Evolutionary conservation across 2,888 invertebrate species (phyloP).

Genomic region (Schrankia costaestrigalis): DNA sequence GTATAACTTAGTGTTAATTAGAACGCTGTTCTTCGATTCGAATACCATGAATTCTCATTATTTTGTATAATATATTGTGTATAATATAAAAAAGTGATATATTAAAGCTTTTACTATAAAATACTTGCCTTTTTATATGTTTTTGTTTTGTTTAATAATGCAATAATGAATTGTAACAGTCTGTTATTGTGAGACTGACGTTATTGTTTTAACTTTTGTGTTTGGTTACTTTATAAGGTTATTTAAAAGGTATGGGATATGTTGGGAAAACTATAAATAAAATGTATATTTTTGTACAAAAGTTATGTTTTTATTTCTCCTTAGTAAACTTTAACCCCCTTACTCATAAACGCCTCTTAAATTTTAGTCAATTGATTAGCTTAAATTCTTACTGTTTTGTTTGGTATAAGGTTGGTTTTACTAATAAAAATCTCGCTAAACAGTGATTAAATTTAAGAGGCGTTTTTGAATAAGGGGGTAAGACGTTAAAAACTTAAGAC

Average conservation of each 20-base stretch:
- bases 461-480: too few species aligned
- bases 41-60: slow-evolving; percentile 8
- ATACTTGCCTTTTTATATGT: slow-evolving; percentile 22
- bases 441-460: too few species aligned
- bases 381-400: too few species aligned
- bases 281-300: slow-evolving; percentile 37
- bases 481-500: too few species aligned
- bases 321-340: background rate
- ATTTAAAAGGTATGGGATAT: slow-evolving; percentile 35
- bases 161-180: slow-evolving; percentile 9
- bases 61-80: slow-evolving; percentile 5
- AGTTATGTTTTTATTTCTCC: slow-evolving; percentile 8
- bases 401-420: too few species aligned
- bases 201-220: slow-evolving; percentile 8
- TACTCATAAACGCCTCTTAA: too few species aligned
- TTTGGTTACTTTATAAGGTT: slow-evolving; percentile 25
- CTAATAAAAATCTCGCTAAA: too few species aligned
- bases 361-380: too few species aligned
- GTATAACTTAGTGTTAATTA: background rate
- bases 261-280: slow-evolving; percentile 35
- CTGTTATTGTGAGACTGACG: slow-evolving; percentile 11
- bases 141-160: slow-evolving; percentile 2
- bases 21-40: background rate
- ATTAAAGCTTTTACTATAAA: slow-evolving; percentile 4
- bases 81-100: slow-evolving; percentile 5